Conservation (phyloP, 2,888 invertebrate genomes). For the Oxyscelio sp. region DNA sequence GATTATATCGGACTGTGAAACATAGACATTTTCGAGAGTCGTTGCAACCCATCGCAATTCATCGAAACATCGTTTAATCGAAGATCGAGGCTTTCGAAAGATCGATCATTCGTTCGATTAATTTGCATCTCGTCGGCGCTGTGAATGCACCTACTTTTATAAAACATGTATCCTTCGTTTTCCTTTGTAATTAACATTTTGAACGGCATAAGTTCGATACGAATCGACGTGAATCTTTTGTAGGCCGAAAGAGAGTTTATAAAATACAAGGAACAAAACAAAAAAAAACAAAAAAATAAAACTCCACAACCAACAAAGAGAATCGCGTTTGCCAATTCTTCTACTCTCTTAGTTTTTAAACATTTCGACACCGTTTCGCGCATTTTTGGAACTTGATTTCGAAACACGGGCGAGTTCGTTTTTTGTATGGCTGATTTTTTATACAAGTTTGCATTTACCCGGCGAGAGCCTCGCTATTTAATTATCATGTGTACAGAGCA, state of each 20-base stretch:
- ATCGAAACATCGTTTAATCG: too few species aligned
- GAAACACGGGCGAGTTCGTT: constrained; percentile 13
- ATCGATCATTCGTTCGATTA: constrained; percentile 18
- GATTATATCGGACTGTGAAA: too few species aligned
- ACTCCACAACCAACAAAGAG: background rate
- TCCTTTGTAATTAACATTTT: constrained; percentile 13
- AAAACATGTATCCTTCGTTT: constrained; percentile 46
- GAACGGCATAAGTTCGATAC: constrained; percentile 43
- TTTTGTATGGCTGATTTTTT: constrained; percentile 37
- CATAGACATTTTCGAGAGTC: too few species aligned
- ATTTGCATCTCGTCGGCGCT: constrained; percentile 68
- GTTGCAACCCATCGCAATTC: too few species aligned
- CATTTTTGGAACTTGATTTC: constrained; percentile 37
- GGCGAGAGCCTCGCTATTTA: background rate
- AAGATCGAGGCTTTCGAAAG: background rate
- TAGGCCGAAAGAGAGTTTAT: background rate
- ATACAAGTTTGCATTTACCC: constrained; percentile 46
- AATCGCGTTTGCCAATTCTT: constrained; percentile 33
- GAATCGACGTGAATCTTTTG: constrained; percentile 1
- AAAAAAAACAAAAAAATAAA: background rate
- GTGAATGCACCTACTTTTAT: constrained; percentile 82
- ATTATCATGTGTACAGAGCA: background rate
- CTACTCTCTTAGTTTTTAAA: background rate
- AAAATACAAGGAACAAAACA: background rate
- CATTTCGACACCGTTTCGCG: constrained; percentile 19